Evolutionary conservation across 1,140 invertebrate genomes (phyloP), one percentile per base, ranked within the genome.

Genomic region (Halesus radiatus): DNA sequence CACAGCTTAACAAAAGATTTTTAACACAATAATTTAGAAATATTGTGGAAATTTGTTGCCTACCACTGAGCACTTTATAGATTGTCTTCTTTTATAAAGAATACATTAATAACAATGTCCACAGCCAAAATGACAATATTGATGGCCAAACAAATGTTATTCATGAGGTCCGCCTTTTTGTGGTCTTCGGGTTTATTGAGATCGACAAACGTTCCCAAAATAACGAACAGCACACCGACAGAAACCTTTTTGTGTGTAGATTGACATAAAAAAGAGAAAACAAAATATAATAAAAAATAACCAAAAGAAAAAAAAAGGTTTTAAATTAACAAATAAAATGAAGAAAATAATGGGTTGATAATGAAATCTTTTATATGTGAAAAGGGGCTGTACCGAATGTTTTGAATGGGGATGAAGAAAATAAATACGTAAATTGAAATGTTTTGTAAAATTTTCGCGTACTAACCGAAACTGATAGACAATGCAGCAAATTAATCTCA

Each of bases 121-220:
- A 93, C 82, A 16, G 91, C 90, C 23, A 93, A 91, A 72, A 92
- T 90, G 52, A 93, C 52, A 16, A 92, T 85, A 88, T 93, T 93
- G 78, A 92, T 85, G 16, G 88, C 87, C 76, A 93, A 85, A 81
- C 90, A 89, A 20, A 91, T 85, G 84, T 94, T 93, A 85, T 94
- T 94, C 80, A 92, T 88, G 74, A 90, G 86, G 81, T 93, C 91
- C 0, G 93, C 92, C 79, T 87, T 90, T 18, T 88, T 87, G 62
- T 92, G 92, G 79, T 93, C 89, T 23, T 89, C 85, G 76, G 90
- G 86, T 73, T 92, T 91, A 86, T 94, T 94, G 80, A 94, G 92
- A 86, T 94, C 91, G 80, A 91, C 88, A 79, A 88, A 88, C 15
- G 90, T 88, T 76, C 92, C 91, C 50, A 94, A 89, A 54, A 93